A percentile compares a stretch with the other conserved stretches of the same genome.
Conservation (phyloP, 2,888 invertebrate genomes). For the Apamea monoglypha region DNA sequence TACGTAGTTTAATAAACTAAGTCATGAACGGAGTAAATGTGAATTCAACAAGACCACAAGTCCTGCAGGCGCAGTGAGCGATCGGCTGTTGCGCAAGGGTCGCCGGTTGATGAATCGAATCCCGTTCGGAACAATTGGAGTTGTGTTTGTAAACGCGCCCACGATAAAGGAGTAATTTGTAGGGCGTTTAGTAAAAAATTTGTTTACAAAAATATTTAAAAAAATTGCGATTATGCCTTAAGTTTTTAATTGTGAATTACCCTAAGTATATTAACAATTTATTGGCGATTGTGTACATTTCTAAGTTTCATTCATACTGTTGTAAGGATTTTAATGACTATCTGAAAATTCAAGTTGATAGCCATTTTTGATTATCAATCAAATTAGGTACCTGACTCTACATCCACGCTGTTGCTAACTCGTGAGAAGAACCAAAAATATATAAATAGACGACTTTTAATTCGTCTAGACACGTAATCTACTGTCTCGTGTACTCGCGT, state of each 20-base stretch:
- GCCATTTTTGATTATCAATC: neutral
- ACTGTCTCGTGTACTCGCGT: neutral
- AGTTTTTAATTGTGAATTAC: neutral
- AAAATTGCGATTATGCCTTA: neutral
- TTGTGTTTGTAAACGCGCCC: neutral
- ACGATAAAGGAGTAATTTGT: no score
- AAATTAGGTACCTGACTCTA: neutral
- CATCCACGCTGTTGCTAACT: neutral
- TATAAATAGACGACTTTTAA: slow-evolving; percentile 4
- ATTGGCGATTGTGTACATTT: neutral
- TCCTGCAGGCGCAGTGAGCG: no score
- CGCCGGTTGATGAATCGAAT: neutral
- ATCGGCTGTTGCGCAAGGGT: neutral
- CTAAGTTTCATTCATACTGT: neutral
- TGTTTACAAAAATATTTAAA: neutral
- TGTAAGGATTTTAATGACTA: neutral
- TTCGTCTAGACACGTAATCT: slow-evolving; percentile 22
- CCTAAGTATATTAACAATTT: neutral
- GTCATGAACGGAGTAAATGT: neutral
- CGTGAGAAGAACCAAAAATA: neutral
- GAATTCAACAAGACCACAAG: neutral
- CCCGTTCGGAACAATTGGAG: no score
- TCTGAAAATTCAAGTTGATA: neutral
- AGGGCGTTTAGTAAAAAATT: neutral
- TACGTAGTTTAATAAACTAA: neutral